Evolutionary conservation across 2,888 invertebrate species (phyloP).

Genomic region (Elysia crispata): DNA sequence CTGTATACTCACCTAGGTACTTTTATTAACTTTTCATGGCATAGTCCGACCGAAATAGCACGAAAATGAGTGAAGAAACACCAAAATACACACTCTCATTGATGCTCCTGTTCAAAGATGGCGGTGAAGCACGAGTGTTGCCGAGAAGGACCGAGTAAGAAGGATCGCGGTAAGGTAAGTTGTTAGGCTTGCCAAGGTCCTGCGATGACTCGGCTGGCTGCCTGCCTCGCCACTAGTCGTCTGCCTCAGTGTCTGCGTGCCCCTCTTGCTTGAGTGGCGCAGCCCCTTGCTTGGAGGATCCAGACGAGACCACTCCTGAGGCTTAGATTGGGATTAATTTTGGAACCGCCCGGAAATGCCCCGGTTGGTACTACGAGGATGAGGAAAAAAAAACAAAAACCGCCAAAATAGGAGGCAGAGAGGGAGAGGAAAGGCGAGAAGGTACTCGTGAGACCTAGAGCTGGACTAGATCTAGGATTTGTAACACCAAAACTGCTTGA

Average conservation of each 20-base stretch:
- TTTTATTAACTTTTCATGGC: conserved; percentile 48
- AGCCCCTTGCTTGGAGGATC: too few relatives aligned
- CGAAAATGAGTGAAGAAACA: conserved; percentile 48
- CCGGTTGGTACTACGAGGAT: too few relatives aligned
- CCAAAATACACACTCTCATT: conserved; percentile 41
- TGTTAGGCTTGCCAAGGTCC: too few relatives aligned
- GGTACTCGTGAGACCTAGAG: background rate
- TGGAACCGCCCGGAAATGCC: too few relatives aligned
- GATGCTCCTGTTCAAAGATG: conserved; percentile 53
- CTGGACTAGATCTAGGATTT: too few relatives aligned
- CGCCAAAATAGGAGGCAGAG: background rate
- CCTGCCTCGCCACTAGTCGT: too few relatives aligned
- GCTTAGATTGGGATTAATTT: too few relatives aligned
- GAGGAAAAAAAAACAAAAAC: background rate
- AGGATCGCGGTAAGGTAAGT: too few relatives aligned
- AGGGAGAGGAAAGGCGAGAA: background rate
- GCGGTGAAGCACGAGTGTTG: conserved; percentile 53
- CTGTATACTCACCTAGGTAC: conserved; percentile 45
- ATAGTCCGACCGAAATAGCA: conserved; percentile 53
- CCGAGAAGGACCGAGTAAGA: conserved; percentile 47
- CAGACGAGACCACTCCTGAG: too few relatives aligned
- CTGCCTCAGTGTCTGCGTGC: too few relatives aligned
- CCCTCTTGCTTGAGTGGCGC: too few relatives aligned
- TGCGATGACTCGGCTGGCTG: background rate
- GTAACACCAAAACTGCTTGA: too few relatives aligned